Evolutionary conservation across 2,113 vertebrate species (phyloP).

Genomic region (Rutilus rutilus): DNA sequence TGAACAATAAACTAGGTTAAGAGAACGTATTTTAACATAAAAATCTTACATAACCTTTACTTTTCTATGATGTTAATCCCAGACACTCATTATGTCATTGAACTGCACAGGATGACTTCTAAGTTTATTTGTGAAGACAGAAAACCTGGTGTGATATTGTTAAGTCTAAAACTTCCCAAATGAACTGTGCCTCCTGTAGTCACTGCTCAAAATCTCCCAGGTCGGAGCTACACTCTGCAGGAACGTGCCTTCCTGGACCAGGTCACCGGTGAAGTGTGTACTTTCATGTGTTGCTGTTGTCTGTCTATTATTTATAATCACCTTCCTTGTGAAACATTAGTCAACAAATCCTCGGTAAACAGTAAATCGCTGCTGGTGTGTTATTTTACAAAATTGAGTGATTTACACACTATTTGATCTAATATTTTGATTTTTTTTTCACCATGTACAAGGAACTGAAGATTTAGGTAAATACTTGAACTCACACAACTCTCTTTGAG

Average conservation of each 20-base stretch:
- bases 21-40: too few species aligned
- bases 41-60: too few species aligned
- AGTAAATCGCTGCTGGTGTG: background rate
- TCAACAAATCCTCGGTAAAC: background rate
- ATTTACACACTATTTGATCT: background rate
- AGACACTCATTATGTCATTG: background rate
- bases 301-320: background rate
- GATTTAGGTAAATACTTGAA: background rate
- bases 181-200: too few species aligned
- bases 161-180: too few species aligned
- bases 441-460: background rate
- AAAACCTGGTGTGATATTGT: too few species aligned
- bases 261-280: too few species aligned
- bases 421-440: background rate
- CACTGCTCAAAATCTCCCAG: too few species aligned
- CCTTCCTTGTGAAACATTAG: background rate
- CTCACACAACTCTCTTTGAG: conserved; percentile 77
- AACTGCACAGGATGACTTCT: background rate
- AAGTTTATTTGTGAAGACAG: too few species aligned
- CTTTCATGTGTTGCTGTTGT: background rate
- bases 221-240: too few species aligned
- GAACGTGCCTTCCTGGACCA: too few species aligned
- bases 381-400: background rate
- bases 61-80: background rate
- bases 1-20: too few species aligned